Base-by-base conservation (phyloP, 2,113 vertebrate species). In the Lepus timidus region DNA sequence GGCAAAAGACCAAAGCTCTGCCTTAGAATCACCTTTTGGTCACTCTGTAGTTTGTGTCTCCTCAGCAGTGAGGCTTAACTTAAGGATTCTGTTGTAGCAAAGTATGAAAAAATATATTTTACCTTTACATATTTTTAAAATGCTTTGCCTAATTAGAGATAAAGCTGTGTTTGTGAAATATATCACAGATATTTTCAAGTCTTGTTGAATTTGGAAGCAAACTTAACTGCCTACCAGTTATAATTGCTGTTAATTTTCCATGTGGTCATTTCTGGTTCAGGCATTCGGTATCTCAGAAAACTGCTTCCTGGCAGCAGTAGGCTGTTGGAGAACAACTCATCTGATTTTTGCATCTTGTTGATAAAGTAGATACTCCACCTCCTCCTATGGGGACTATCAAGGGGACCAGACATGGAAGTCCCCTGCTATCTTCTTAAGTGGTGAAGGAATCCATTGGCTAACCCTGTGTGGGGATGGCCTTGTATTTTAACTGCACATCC, bases 151-250 rank as follows among this genome's bases (percentile, higher is more conserved):
- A 81, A 70, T 51, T 84, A 81, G 44, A 90, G 68, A 86, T 86
- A n/a, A 84, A 93, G 20, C 27, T 82, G 23, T 17, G n/a, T 81
- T 83, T 89, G 75, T 82, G 25, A 89, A 73, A 12, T 76, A 25
- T 6, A 31, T 44, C 79, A 92, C 51, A 82, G 9, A 23, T 95
- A 85, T 82, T 33, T 89, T 83, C 88, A 39, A 4, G 79, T 19
- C 52, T 94, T 68, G 29, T 82, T 88, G 82, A 52, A 62, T 85
- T 68, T 92, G 70, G 22, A 95, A 84, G 64, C 68, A 90, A 94
- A 95, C 14, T 64, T 52, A 62, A 36, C 52, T 68, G 49, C 39
- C 8, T 49, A 51, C 58, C 49, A 33, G 0, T 95, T 65, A 31
- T 22, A 55, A 65, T 79, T 86, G 33, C 51, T 29, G 25, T 78